Percentiles rank a stretch among this genome's conserved stretches.
Conservation (phyloP, 2,113 vertebrate genomes). For the Garra rufa region DNA sequence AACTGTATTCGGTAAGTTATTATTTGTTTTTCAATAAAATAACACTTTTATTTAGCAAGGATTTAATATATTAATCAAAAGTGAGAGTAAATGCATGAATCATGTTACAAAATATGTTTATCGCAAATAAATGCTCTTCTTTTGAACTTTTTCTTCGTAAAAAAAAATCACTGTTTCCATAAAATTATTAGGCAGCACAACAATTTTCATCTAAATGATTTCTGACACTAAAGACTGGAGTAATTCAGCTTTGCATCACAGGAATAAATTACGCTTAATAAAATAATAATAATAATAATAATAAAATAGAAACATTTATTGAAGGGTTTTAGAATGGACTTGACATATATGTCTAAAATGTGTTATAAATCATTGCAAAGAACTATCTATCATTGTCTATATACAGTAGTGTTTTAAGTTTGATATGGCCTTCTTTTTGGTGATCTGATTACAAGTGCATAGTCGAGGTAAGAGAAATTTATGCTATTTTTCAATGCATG, state of each 20-base stretch:
- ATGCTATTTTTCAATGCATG: background rate
- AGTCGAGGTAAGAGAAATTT: background rate
- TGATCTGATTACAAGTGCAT: background rate
- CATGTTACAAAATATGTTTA: background rate
- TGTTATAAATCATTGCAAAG: background rate
- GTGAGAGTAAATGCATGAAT: background rate
- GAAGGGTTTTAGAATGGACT: too few relatives aligned
- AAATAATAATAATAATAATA: too few relatives aligned
- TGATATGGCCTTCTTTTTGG: background rate
- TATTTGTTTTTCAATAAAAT: background rate
- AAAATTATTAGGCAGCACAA: too few relatives aligned
- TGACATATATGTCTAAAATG: too few relatives aligned
- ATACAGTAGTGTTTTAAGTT: background rate
- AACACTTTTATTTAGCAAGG: background rate
- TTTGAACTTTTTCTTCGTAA: too few relatives aligned
- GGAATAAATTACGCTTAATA: too few relatives aligned
- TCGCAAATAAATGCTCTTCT: background rate
- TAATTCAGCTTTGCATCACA: too few relatives aligned
- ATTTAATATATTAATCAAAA: background rate
- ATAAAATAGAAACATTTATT: too few relatives aligned
- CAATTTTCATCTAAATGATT: too few relatives aligned
- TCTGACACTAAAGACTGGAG: too few relatives aligned
- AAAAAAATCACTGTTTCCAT: too few relatives aligned
- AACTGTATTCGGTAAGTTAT: background rate
- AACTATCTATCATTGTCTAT: background rate